Conservation (phyloP, 2,888 invertebrate species). For the Melipona beecheii region DNA sequence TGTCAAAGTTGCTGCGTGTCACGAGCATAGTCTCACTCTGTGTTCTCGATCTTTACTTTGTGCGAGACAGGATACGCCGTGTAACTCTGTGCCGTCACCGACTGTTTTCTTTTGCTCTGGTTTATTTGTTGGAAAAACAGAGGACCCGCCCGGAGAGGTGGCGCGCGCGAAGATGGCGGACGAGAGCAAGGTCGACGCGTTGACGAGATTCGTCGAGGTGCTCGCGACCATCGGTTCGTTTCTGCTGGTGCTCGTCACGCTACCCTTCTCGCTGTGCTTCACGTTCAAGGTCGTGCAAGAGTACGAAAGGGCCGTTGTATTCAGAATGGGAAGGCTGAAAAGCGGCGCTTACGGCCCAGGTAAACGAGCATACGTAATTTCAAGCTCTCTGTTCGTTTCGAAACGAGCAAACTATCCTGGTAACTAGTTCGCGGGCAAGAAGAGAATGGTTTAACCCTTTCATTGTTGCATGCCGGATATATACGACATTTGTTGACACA, state of each 20-base stretch:
- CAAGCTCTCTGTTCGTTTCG: not conserved
- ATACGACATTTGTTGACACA: too few species aligned
- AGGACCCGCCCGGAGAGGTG: not conserved
- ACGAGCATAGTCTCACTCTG: too few species aligned
- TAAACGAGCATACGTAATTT: slow-evolving; percentile 54
- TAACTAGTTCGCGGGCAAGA: not conserved
- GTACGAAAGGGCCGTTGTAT: slow-evolving; percentile 95
- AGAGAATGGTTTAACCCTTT: not conserved
- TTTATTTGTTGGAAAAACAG: slow-evolving; percentile 9
- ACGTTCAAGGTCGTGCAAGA: slow-evolving; percentile 95
- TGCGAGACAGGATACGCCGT: too few species aligned
- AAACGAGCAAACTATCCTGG: not conserved
- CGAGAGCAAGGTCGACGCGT: slow-evolving; percentile 69
- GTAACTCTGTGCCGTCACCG: not conserved
- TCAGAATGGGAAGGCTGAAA: slow-evolving; percentile 91
- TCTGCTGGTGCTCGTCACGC: slow-evolving; percentile 90
- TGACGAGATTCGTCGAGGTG: slow-evolving; percentile 90
- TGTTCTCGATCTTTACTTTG: too few species aligned
- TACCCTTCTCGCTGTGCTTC: slow-evolving; percentile 93
- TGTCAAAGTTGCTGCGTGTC: not conserved
- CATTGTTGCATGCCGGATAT: too few species aligned
- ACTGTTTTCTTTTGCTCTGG: not conserved
- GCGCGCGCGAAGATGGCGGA: not conserved
- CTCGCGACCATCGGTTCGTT: slow-evolving; percentile 90
- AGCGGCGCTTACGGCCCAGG: slow-evolving; percentile 80